Evolutionary conservation across 1,140 invertebrate genomes (phyloP).

Genomic region (Ganaspis sp.): DNA sequence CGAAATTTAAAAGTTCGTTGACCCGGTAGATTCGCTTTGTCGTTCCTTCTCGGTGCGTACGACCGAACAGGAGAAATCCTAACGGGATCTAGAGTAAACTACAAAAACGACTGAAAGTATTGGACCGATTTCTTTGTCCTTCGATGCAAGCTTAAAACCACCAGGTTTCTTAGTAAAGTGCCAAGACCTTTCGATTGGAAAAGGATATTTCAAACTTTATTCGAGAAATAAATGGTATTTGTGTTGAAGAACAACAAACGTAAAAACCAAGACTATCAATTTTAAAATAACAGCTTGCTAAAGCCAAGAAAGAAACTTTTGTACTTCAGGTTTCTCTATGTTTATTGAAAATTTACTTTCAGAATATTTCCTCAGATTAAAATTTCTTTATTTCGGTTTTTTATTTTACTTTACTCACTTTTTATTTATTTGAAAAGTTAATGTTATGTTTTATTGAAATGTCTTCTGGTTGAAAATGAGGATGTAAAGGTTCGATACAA

Average conservation of each 20-base stretch:
- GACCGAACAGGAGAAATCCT: slow-evolving; percentile 39
- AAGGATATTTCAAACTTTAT: neutral
- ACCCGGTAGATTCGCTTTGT: slow-evolving; percentile 52
- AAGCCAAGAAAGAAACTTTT: no score
- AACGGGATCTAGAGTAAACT: slow-evolving; percentile 64
- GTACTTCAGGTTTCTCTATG: neutral
- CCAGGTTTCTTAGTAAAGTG: neutral
- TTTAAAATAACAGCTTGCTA: neutral
- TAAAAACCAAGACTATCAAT: neutral
- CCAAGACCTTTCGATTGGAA: neutral
- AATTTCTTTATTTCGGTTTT: no score
- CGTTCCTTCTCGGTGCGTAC: slow-evolving; percentile 49
- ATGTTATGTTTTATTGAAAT: no score
- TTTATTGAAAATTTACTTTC: no score
- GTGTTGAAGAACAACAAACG: neutral
- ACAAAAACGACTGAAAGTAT: slow-evolving; percentile 51
- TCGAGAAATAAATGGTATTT: neutral
- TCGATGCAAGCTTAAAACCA: slow-evolving; percentile 9
- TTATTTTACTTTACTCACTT: no score
- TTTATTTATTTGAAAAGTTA: no score
- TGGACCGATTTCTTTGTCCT: slow-evolving; percentile 57
- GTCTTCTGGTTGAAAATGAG: no score
- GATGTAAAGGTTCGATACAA: no score
- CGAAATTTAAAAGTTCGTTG: slow-evolving; percentile 47
- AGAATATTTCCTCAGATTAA: no score